These are phyloP conservation scores for Chrysogorgia sp. DNA, from an alignment of 92 coral and sea anemone species.

Conservation along the genomic window DNA sequence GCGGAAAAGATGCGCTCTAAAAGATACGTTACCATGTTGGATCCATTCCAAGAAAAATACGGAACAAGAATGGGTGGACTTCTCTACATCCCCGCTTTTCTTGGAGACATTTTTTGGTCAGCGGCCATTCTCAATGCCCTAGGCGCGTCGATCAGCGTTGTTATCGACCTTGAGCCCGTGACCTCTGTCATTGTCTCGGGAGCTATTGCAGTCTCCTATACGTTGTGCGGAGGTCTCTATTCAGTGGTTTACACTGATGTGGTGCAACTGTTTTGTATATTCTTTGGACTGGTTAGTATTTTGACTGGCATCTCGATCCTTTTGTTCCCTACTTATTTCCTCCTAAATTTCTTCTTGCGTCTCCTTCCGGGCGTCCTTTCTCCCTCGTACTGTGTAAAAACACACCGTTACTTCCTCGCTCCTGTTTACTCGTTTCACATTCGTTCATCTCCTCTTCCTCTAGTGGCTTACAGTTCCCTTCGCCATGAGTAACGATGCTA, in stretches of 20 bases:
- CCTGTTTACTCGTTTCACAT: not conserved
- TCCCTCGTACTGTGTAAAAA: no score
- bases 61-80: slow-evolving; percentile 49
- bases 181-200: slow-evolving; percentile 53
- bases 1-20: slow-evolving; percentile 51
- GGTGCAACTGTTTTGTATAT: slow-evolving; percentile 50
- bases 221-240: slow-evolving; percentile 57
- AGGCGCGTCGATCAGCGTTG: slow-evolving; percentile 61
- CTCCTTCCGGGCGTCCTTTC: not conserved
- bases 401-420: not conserved
- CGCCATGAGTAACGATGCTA: slow-evolving; percentile 73
- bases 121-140: slow-evolving; percentile 55
- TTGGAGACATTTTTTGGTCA: slow-evolving; percentile 35
- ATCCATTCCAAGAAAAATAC: slow-evolving; percentile 62
- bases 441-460: not conserved
- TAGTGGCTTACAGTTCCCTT: slow-evolving; percentile 93
- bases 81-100: slow-evolving; percentile 13
- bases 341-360: not conserved
- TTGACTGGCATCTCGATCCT: not conserved
- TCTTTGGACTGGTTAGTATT: slow-evolving; percentile 56
- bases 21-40: slow-evolving; percentile 46
- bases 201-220: slow-evolving; percentile 47
- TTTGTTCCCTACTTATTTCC: no score
- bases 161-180: slow-evolving; percentile 40
- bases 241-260: slow-evolving; percentile 60